Percentiles rank a stretch among this genome's conserved stretches.
phyloP scores from a whole-genome alignment of 2,888 invertebrate genomes.

The Euclidia mi region DNA sequence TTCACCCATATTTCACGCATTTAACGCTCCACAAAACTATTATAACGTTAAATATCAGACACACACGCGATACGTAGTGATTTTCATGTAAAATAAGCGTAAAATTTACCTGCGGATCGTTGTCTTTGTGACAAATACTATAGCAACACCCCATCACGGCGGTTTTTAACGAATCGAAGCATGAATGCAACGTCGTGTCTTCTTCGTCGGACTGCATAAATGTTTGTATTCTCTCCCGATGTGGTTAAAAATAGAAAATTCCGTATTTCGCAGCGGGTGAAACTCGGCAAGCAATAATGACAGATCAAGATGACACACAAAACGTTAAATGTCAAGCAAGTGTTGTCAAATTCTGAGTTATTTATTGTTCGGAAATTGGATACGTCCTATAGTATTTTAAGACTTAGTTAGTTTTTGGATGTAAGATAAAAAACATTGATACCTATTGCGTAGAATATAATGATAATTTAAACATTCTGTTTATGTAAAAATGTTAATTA shows the following conservation, averaged over 20 bases:
- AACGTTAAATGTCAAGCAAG: conserved; percentile 16
- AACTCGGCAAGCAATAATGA: conserved; percentile 49
- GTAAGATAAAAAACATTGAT: too few relatives aligned
- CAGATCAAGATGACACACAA: conserved; percentile 27
- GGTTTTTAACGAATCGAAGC: conserved; percentile 84
- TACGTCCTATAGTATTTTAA: too few relatives aligned
- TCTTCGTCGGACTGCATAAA: conserved; percentile 87
- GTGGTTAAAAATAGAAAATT: conserved; percentile 84
- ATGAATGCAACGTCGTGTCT: conserved; percentile 84
- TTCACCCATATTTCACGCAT: conserved; percentile 17
- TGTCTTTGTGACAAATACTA: conserved; percentile 93
- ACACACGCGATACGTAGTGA: conserved; percentile 15
- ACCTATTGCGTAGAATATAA: too few relatives aligned
- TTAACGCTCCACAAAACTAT: conserved; percentile 7
- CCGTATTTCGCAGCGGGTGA: conserved; percentile 69
- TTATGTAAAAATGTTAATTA: too few relatives aligned
- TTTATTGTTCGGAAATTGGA: conserved; percentile 12
- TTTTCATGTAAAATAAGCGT: conserved; percentile 27
- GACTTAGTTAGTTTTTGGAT: too few relatives aligned
- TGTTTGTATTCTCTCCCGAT: conserved; percentile 77
- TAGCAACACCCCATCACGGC: conserved; percentile 93
- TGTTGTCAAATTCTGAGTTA: background rate
- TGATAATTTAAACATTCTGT: too few relatives aligned
- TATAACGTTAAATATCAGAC: conserved; percentile 2
- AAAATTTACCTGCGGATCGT: conserved; percentile 91